These are phyloP conservation scores for Cisticola juncidis DNA, from an alignment of 2,113 vertebrate genomes.

Conservation along the genomic window DNA sequence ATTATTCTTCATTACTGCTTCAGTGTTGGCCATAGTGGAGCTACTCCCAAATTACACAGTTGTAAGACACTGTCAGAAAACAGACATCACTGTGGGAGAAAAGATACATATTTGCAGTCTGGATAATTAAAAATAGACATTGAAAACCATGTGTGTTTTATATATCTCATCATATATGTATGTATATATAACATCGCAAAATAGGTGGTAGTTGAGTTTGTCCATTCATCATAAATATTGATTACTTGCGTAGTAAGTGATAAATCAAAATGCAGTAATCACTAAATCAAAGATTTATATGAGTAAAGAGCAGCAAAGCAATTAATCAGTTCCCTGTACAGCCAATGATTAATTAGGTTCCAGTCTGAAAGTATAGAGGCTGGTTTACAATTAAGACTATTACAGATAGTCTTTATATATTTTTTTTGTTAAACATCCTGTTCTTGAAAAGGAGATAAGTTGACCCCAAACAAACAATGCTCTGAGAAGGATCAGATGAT, in stretches of 20 bases:
- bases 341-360: constrained; percentile 86
- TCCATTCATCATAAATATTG: constrained; percentile 89
- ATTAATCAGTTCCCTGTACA: constrained; percentile 80
- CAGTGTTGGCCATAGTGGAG: not conserved
- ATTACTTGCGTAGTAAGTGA: constrained; percentile 78
- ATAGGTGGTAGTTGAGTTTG: constrained; percentile 80
- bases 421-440: constrained; percentile 28
- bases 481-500: constrained; percentile 19
- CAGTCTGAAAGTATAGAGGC: constrained; percentile 71
- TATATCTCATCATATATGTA: not conserved
- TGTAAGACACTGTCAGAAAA: not conserved
- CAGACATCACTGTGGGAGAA: not conserved
- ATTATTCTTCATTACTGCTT: not conserved
- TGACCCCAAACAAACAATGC: constrained; percentile 44
- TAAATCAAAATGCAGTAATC: constrained; percentile 86
- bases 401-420: constrained; percentile 48
- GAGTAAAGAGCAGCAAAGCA: constrained; percentile 86
- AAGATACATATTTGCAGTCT: not conserved
- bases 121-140: constrained; percentile 30
- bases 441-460: constrained; percentile 43
- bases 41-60: not conserved
- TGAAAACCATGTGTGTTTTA: constrained; percentile 6
- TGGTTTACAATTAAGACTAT: constrained; percentile 73
- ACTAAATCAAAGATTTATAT: constrained; percentile 90
- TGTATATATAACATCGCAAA: constrained; percentile 63